Evolutionary conservation across 2,113 vertebrate species (phyloP).

Genomic region (Rhinoderma darwinii): DNA sequence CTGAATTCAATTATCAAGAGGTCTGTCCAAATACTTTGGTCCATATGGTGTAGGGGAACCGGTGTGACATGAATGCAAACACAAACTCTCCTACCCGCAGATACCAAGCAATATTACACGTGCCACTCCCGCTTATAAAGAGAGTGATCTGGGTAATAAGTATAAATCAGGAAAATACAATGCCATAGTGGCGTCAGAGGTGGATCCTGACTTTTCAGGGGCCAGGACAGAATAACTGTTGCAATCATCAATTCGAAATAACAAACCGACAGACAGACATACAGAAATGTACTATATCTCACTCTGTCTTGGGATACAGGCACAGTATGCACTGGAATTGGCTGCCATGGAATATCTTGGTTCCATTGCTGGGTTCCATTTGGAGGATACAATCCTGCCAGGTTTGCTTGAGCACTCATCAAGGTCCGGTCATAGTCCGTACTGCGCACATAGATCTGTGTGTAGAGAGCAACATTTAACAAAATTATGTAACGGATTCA

Average conservation of each 20-base stretch:
- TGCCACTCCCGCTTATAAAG: too few relatives aligned
- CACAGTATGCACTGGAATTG: constrained; percentile 82
- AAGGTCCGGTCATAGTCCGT: constrained; percentile 84
- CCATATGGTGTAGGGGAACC: too few relatives aligned
- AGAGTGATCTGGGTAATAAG: too few relatives aligned
- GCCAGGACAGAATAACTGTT: not conserved
- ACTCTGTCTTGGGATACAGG: constrained; percentile 80
- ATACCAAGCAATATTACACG: too few relatives aligned
- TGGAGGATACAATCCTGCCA: constrained; percentile 79
- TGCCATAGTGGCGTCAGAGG: not conserved
- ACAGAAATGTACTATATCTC: constrained; percentile 11
- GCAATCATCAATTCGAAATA: not conserved
- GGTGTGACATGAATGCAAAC: too few relatives aligned
- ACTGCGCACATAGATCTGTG: constrained; percentile 80
- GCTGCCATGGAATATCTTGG: constrained; percentile 76
- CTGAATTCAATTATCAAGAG: too few relatives aligned
- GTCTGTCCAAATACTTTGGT: too few relatives aligned
- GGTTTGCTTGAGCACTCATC: constrained; percentile 82
- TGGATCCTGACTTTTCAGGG: not conserved
- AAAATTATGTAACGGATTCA: not conserved
- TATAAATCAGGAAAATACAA: not conserved
- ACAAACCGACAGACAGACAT: not conserved
- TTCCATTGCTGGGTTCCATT: constrained; percentile 71
- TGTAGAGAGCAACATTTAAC: not conserved
- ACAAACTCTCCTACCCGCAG: too few relatives aligned